Evolutionary conservation across 2,888 invertebrate genomes (phyloP), one percentile per base, ranked within the genome.

Genomic region (Seira musarum): DNA sequence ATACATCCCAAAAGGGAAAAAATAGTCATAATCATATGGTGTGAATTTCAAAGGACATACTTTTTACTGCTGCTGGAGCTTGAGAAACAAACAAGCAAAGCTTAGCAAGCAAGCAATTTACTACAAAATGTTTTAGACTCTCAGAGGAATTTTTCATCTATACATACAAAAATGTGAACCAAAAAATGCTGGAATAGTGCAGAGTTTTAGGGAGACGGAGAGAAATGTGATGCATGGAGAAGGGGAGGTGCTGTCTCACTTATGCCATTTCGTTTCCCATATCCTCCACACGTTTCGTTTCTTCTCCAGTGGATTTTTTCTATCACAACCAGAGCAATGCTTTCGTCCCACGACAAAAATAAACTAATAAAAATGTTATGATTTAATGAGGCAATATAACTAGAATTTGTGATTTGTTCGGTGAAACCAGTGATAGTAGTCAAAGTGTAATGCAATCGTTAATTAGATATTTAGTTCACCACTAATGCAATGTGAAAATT

Each of bases 281-380:
- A 57, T 57, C 57, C 10, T 57, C 3, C n/a, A 3, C 57, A 57
- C 57, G 57, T 57, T 57, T n/a, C n/a, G n/a, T n/a, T n/a, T n/a
- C n/a, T n/a, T n/a, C n/a, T 57, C 57, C 57, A 57, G 17, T 57
- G 57, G 17, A 57, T 57, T 57, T 57, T 40, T n/a, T n/a, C n/a
- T n/a, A n/a, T n/a, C n/a, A n/a, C n/a, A n/a, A n/a, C n/a, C n/a
- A n/a, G n/a, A n/a, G n/a, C n/a, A n/a, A n/a, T n/a, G n/a, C n/a
- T n/a, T n/a, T n/a, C n/a, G n/a, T n/a, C n/a, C n/a, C n/a, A n/a
- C n/a, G n/a, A n/a, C n/a, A n/a, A n/a, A n/a, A n/a, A n/a, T n/a
- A n/a, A n/a, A n/a, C n/a, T n/a, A n/a, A n/a, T n/a, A n/a, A n/a
- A n/a, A n/a, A n/a, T 5, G 40, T 40, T 40, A 13, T 40, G 5